phyloP scores from a whole-genome alignment of 2,888 invertebrate genomes.

The Brenthis hecate region DNA sequence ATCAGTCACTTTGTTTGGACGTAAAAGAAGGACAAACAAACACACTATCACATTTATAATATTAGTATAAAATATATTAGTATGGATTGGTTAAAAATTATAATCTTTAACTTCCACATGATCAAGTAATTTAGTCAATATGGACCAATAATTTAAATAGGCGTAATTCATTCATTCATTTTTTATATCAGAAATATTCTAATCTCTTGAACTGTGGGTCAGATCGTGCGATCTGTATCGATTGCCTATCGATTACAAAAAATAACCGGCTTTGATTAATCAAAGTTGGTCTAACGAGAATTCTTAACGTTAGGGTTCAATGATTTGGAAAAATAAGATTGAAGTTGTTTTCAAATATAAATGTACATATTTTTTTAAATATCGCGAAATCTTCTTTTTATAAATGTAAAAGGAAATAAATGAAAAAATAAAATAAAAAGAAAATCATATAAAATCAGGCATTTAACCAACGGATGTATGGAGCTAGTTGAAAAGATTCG shows the following conservation, averaged over 20 bases:
- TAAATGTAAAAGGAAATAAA: no score
- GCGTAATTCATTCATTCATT: conserved; percentile 13
- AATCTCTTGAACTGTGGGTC: conserved; percentile 65
- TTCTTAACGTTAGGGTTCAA: conserved; percentile 7
- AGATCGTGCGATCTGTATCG: conserved; percentile 62
- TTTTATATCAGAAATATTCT: conserved; percentile 45
- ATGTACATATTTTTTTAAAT: not conserved
- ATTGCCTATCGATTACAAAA: conserved; percentile 60
- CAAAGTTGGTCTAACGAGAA: conserved; percentile 12
- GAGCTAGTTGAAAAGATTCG: no score
- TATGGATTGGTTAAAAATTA: not conserved
- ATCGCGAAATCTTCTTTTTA: no score
- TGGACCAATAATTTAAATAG: conserved; percentile 1
- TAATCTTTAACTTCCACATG: conserved; percentile 10
- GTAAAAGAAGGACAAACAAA: no score
- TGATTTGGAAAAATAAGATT: not conserved
- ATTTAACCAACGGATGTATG: no score
- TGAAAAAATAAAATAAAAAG: no score
- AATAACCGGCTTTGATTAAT: conserved; percentile 46
- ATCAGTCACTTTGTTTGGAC: no score
- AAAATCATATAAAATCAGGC: no score
- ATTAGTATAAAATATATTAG: no score
- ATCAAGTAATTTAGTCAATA: conserved; percentile 12
- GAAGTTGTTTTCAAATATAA: no score
- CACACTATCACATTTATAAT: no score